Evolutionary conservation across 2,888 invertebrate genomes (phyloP).

Genomic region (Stenotaenia linearis): DNA sequence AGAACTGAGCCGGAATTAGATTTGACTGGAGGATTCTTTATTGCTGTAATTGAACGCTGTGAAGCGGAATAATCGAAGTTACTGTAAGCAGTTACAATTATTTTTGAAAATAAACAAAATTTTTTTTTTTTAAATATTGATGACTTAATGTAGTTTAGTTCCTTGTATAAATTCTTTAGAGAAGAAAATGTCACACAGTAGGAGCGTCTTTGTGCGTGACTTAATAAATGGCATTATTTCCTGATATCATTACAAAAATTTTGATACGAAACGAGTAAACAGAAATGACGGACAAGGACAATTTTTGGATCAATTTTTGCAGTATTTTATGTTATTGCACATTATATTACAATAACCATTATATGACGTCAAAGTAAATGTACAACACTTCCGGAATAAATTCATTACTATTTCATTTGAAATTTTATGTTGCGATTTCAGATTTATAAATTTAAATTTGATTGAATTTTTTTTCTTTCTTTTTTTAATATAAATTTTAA

Average conservation of each 20-base stretch:
- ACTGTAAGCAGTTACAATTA: too few relatives aligned
- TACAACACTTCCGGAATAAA: not conserved
- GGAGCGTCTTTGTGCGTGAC: too few relatives aligned
- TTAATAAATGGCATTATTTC: not conserved
- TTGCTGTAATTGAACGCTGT: slow-evolving; percentile 68
- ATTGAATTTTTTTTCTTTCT: too few relatives aligned
- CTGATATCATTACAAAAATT: not conserved
- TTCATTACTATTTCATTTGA: not conserved
- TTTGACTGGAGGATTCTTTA: slow-evolving; percentile 88
- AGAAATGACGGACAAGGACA: not conserved
- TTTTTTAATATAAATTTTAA: too few relatives aligned
- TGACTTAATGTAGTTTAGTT: not conserved
- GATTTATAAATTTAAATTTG: not conserved
- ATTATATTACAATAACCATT: not conserved
- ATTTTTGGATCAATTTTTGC: not conserved
- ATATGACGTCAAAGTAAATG: not conserved
- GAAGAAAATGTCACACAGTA: not conserved
- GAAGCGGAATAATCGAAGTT: too few relatives aligned
- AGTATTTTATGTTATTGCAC: not conserved
- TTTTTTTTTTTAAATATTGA: too few relatives aligned
- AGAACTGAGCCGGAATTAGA: slow-evolving; percentile 70
- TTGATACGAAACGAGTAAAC: not conserved
- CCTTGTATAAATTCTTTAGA: not conserved
- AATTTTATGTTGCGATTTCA: too few relatives aligned
- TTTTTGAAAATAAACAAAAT: too few relatives aligned